These are phyloP conservation scores for Drosophila orosa DNA, from an alignment of 1,140 invertebrate genomes.

Conservation along the genomic window DNA sequence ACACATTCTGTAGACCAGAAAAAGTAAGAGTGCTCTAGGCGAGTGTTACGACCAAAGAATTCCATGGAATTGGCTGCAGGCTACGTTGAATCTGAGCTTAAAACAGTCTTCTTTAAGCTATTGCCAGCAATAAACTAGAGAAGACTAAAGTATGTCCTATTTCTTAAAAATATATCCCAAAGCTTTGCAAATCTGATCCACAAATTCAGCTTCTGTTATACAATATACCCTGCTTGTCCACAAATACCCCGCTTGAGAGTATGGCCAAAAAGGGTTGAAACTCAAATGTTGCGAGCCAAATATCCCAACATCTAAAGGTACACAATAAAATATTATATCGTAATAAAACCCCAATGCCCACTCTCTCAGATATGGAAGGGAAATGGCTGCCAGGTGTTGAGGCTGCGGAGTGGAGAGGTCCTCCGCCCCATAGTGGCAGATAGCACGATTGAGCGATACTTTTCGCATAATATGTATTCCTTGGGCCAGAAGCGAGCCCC, in stretches of 20 bases:
- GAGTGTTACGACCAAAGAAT: constrained; percentile 10
- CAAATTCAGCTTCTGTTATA: too few species aligned
- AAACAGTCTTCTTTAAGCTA: neutral
- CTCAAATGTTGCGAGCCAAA: constrained; percentile 51
- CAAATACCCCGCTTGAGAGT: constrained; percentile 2
- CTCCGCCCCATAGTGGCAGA: constrained; percentile 6
- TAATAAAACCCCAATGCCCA: constrained; percentile 67
- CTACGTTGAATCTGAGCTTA: neutral
- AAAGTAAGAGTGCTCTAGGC: constrained; percentile 17
- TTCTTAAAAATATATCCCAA: neutral
- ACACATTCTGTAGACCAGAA: constrained; percentile 65
- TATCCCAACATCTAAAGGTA: constrained; percentile 75
- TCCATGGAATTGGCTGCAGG: neutral
- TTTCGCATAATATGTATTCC: constrained; percentile 58
- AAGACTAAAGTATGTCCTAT: too few species aligned
- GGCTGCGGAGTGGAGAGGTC: neutral
- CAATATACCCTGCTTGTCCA: neutral
- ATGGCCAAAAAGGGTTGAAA: constrained; percentile 44
- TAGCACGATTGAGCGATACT: constrained; percentile 71
- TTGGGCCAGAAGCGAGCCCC: constrained; percentile 35
- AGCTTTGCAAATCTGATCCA: too few species aligned
- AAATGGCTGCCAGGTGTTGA: constrained; percentile 38
- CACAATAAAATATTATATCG: constrained; percentile 81
- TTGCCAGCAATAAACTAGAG: neutral
- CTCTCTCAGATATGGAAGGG: constrained; percentile 45